Evolutionary conservation across 2,797 vertebrate species (phyloP), one percentile per base, ranked within the genome.

Genomic region (Myripristis jacobus): DNA sequence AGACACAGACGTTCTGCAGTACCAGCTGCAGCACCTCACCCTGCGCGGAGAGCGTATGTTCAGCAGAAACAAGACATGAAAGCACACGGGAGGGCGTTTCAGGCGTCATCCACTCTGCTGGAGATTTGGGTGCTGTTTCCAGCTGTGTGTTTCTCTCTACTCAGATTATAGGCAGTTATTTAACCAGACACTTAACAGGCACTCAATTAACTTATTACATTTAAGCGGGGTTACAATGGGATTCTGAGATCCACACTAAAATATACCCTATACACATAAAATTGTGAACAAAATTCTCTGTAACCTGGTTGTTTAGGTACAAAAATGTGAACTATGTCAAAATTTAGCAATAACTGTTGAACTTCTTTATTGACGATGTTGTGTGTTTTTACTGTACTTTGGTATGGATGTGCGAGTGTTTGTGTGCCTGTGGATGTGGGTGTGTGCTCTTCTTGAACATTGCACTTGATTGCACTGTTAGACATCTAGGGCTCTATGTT

Each of bases 21-120:
- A 96, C 90, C 97, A 98, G 80, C 96, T 99, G 62, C 97, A 99
- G 56, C 97, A 98, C 81, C 96, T 99, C 62, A 98, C 95, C 4
- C 93, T 99, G 68, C 91, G 96, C 50, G 96, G 96, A 27, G 97
- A 98, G 84, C 93, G 92, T 47, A 89, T 97, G 87, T 97, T 98
- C 88, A 91, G 95, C 78, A 94, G 95, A 77, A 99, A 95, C 88
- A 97, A 95, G 77, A 97, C 96, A 90, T 98, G 94, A 98, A 87
- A 92, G 34, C 56, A 36, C 61, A 41, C 66, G 11, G n/a, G n/a
- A 21, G 25, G 53, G 44, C 53, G 22, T 62, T 74, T 56, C 44
- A 59, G 62, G 36, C 57, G 7, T 72, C 72, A 48, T 66, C 72
- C 46, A 69, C 75, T 72, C 71, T 59, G 21, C 13, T 19, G 50